A percentile compares a stretch with the other conserved stretches of the same genome.
Conservation (phyloP, 64 coral and sea anemone genomes). For the Pachyseris speciosa region DNA sequence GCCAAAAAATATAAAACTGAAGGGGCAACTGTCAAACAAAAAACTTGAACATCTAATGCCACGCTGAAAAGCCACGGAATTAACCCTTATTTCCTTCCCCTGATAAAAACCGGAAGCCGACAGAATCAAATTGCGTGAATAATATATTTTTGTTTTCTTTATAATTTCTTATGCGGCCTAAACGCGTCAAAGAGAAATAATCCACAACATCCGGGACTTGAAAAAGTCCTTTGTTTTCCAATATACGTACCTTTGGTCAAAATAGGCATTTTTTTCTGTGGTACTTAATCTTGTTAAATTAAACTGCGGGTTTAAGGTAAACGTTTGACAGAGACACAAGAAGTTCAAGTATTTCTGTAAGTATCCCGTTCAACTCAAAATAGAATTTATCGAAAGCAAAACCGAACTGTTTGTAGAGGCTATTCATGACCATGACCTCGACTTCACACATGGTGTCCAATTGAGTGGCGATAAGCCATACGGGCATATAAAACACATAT, state of each 20-base stretch:
- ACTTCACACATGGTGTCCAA: background rate
- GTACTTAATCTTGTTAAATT: background rate
- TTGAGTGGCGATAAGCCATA: background rate
- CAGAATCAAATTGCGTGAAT: background rate
- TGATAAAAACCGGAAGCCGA: background rate
- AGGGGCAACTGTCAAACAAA: background rate
- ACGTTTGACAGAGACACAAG: background rate
- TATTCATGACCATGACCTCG: background rate
- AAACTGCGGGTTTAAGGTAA: background rate
- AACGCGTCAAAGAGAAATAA: background rate
- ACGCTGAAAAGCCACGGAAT: no score
- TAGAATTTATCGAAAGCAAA: background rate
- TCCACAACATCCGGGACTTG: constrained; percentile 19
- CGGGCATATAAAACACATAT: background rate
- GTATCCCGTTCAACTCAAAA: background rate
- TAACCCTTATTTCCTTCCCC: background rate
- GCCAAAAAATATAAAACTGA: background rate
- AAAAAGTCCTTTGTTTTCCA: background rate
- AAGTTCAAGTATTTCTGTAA: background rate
- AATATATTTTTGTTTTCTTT: constrained; percentile 5
- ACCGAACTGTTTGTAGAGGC: background rate
- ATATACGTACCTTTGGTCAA: background rate
- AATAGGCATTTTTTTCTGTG: background rate
- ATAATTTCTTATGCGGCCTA: constrained; percentile 1
- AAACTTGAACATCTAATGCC: background rate